Evolutionary conservation across 2,113 vertebrate genomes (phyloP).

Genomic region (Cavia porcellus): DNA sequence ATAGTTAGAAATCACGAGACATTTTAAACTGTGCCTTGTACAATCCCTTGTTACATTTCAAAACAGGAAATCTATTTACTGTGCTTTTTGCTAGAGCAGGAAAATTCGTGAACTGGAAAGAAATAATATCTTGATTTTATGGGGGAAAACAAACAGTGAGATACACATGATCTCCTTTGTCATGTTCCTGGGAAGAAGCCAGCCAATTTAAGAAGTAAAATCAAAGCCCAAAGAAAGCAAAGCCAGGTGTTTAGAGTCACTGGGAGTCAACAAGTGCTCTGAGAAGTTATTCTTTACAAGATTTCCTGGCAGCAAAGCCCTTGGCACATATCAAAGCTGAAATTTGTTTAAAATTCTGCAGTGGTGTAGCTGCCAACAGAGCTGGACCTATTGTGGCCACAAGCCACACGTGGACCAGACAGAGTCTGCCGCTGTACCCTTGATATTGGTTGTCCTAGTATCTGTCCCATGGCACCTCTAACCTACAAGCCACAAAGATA

Average conservation of each 20-base stretch:
- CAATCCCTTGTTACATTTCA: slow-evolving; percentile 56
- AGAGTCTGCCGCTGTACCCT: background rate
- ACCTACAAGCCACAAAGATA: background rate
- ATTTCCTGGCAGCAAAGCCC: background rate
- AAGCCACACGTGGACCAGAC: background rate
- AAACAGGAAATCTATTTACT: slow-evolving; percentile 44
- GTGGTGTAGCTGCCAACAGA: background rate
- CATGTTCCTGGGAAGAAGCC: background rate
- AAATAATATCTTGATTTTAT: slow-evolving; percentile 40
- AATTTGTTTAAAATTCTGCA: background rate
- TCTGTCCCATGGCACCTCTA: no score
- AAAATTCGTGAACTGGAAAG: slow-evolving; percentile 52
- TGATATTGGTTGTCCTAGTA: background rate
- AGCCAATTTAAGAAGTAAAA: background rate
- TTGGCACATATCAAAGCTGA: slow-evolving; percentile 18
- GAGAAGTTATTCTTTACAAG: background rate
- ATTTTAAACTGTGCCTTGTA: background rate
- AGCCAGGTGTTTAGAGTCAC: background rate
- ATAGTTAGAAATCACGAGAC: background rate
- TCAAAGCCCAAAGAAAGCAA: slow-evolving; percentile 4
- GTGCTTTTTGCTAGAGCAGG: slow-evolving; percentile 51
- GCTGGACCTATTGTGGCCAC: background rate
- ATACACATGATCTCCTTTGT: slow-evolving; percentile 24
- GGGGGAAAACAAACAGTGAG: slow-evolving; percentile 57
- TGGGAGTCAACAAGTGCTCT: background rate